Base-by-base conservation (phyloP, 2,113 vertebrate species). In the Cephalopterus ornatus region DNA sequence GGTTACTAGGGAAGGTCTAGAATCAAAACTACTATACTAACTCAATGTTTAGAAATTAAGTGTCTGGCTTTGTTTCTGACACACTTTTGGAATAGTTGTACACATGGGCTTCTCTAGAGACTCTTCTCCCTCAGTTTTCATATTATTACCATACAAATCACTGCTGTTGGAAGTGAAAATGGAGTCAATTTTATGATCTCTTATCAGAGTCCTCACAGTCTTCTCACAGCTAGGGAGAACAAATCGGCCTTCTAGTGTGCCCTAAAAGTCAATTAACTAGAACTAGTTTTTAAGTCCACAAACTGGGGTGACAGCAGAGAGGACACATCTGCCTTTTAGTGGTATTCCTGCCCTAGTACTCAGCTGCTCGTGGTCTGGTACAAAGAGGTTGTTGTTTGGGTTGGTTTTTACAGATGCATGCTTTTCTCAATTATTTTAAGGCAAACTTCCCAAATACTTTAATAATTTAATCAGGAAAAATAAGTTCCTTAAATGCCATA, bases 191-290 rank as follows among this genome's bases (percentile, higher is more conserved):
- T 95, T 86, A 88, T 73, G 66, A 72, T 72, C 85, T 90, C 82
- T 72, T 85, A 88, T 21, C 78, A 80, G 75, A 50, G 28, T 93
- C 58, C 50, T 86, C 63, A 33, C 39, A 58, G 41, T 73, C 49
- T 65, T 70, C 44, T 88, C 12, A 1, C 85, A 94, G 59, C 67
- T 66, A 50, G 37, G 65, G 67, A 83, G 84, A 95, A 88, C 71
- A 95, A 96, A 96, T 80, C 75, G 72, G 28, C 41, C 42, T 92
- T 93, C 76, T 71, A 88, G 46, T 65, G 46, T 74, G 63, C 67
- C 37, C 79, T 80, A 46, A 70, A 85, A 88, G 63, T 90, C 63
- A 83, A 21, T 88, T 80, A 93, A 80, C 44, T 66, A 44, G 58
- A 86, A 83, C 26, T 27, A 42, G 44, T 77, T 88, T 79, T 67